These are phyloP conservation scores for Tuberolachnus salignus DNA, from an alignment of 2,888 invertebrate genomes.

Conservation along the genomic window DNA sequence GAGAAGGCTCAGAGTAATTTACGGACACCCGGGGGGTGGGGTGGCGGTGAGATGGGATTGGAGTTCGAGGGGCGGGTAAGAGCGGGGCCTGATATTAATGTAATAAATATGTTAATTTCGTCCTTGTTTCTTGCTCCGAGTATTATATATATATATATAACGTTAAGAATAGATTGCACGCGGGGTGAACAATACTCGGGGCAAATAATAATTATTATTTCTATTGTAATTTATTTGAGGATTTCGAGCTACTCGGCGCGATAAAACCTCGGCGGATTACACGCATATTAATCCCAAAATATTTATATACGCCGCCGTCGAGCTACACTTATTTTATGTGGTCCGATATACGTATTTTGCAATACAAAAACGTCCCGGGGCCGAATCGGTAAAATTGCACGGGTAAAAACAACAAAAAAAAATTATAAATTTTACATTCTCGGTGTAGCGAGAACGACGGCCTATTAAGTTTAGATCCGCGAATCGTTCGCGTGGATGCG, in stretches of 20 bases:
- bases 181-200: slow-evolving; percentile 34
- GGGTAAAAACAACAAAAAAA: too few relatives aligned
- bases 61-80: not conserved
- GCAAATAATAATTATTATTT: slow-evolving; percentile 21
- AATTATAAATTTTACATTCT: too few relatives aligned
- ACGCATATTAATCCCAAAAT: not conserved
- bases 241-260: slow-evolving; percentile 26
- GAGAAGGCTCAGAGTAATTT: slow-evolving; percentile 53
- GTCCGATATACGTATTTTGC: too few relatives aligned
- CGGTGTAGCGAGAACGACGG: too few relatives aligned
- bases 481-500: too few relatives aligned
- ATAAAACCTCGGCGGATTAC: slow-evolving; percentile 40
- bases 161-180: slow-evolving; percentile 40
- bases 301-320: slow-evolving; percentile 6
- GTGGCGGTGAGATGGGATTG: not conserved
- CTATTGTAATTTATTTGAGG: slow-evolving; percentile 46
- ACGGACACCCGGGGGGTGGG: slow-evolving; percentile 6
- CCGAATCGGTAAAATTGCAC: too few relatives aligned
- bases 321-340: slow-evolving; percentile 18
- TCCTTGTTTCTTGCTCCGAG: slow-evolving; percentile 57
- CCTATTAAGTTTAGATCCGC: too few relatives aligned
- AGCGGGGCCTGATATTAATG: slow-evolving; percentile 55
- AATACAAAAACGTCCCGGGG: too few relatives aligned
- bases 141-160: not conserved
- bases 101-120: slow-evolving; percentile 58